Evolutionary conservation across 2,888 invertebrate species (phyloP), one percentile per base, ranked within the genome.

Genomic region (Physocephala rufipes): DNA sequence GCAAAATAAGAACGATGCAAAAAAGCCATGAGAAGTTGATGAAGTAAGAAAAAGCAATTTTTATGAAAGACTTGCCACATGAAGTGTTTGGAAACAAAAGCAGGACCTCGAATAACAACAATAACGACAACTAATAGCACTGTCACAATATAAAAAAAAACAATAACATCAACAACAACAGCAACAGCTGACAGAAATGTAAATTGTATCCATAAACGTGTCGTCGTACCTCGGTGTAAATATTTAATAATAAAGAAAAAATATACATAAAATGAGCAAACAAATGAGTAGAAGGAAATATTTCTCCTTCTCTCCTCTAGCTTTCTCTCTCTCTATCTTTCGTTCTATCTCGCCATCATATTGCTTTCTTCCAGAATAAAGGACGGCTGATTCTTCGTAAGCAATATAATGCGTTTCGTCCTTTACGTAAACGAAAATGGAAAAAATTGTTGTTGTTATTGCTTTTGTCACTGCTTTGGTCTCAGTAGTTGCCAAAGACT

Each of bases 191-290:
- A 53, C 15, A 53, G 53, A 53, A 7, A 21, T 45, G 63, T 28
- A 65, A 65, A 65, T 65, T n/a, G 51, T 65, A 19, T 28, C 36
- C 65, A 65, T 53, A 53, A 53, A 65, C 16, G 36, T 53, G 51
- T 65, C 65, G 65, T 19, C 16, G 64, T n/a, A n/a, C n/a, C 28
- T 47, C 26, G 1, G 21, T 43, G 15, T 53, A 21, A 53, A 53
- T 53, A 53, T 53, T 53, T 53, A 53, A 53, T 53, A 53, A n/a
- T n/a, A n/a, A n/a, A n/a, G n/a, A n/a, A 53, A 53, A 53, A 1
- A n/a, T 19, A 53, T 12, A 53, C 19, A 53, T 53, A n/a, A n/a
- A n/a, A n/a, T n/a, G 21, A 36, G 9, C 36, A 36, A 36, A 36
- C 36, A 36, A 36, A 36, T 36, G 9, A 36, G 9, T 36, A 9